A percentile compares a stretch with the other conserved stretches of the same genome.
phyloP scores from a whole-genome alignment of 2,113 vertebrate genomes.

The Platysternon megacephalum region DNA sequence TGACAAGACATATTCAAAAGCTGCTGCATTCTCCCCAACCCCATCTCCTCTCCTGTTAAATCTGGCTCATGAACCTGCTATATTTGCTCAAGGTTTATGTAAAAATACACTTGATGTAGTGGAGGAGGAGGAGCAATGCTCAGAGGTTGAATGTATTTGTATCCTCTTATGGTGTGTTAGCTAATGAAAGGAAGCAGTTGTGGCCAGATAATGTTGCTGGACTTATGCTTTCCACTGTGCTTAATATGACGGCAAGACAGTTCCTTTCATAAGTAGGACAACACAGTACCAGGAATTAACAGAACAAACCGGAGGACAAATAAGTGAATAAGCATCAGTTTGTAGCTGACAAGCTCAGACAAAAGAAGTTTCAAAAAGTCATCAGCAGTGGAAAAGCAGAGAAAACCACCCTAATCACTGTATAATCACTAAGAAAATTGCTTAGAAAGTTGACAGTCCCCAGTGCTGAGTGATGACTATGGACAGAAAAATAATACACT shows the following conservation, averaged over 20 bases:
- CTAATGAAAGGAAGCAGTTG: not conserved
- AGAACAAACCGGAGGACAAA: not conserved
- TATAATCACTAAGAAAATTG: not conserved
- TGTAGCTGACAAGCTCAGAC: not conserved
- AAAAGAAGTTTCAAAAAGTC: not conserved
- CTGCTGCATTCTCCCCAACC: not conserved
- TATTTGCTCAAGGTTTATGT: not conserved
- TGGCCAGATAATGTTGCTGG: not conserved
- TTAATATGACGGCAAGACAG: not conserved
- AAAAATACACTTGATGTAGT: not conserved
- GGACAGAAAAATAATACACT: not conserved
- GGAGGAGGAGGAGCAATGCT: not conserved
- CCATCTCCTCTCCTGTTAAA: not conserved
- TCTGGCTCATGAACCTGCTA: rapidly evolving
- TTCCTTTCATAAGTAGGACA: constrained; percentile 11
- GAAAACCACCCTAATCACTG: rapidly evolving
- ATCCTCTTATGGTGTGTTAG: not conserved
- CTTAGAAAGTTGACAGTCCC: not conserved
- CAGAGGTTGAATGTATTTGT: not conserved
- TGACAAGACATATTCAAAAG: not conserved
- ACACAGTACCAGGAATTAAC: not conserved
- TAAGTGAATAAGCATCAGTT: not conserved
- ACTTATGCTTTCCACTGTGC: constrained; percentile 2
- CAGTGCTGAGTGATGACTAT: not conserved
- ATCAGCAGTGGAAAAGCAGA: not conserved